These are phyloP conservation scores for Epizoanthus illoricatus DNA, from an alignment of 92 coral and sea anemone genomes.

Conservation along the genomic window DNA sequence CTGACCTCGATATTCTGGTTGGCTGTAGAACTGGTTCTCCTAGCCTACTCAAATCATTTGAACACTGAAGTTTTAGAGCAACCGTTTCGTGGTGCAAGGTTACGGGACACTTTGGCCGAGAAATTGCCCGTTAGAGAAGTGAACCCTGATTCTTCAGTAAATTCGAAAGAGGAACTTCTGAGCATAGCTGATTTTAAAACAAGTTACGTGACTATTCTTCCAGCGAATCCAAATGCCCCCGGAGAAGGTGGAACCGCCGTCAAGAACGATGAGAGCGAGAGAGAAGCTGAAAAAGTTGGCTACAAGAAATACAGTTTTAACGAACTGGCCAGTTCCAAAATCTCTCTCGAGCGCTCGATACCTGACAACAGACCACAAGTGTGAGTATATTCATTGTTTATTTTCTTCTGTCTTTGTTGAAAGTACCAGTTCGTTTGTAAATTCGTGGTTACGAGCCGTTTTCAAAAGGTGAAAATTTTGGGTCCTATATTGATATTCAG, in stretches of 20 bases:
- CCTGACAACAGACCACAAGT: slow-evolving; percentile 88
- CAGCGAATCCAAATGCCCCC: slow-evolving; percentile 53
- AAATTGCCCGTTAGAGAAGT: neutral
- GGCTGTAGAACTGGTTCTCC: slow-evolving; percentile 60
- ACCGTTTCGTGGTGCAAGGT: slow-evolving; percentile 31
- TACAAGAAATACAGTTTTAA: slow-evolving; percentile 85
- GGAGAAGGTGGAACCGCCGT: slow-evolving; percentile 76
- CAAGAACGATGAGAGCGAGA: slow-evolving; percentile 39
- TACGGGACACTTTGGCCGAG: slow-evolving; percentile 21
- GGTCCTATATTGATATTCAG: neutral
- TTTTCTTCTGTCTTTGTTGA: slow-evolving; percentile 9
- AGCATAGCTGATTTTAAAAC: slow-evolving; percentile 62
- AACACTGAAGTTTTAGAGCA: slow-evolving; percentile 44
- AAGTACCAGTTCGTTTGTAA: slow-evolving; percentile 19
- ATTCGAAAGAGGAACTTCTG: slow-evolving; percentile 28
- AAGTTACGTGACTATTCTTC: slow-evolving; percentile 59
- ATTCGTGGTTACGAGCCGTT: neutral
- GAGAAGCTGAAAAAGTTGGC: slow-evolving; percentile 58
- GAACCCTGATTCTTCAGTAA: neutral
- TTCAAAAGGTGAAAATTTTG: neutral
- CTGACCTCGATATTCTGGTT: slow-evolving; percentile 84
- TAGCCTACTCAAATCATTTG: slow-evolving; percentile 68
- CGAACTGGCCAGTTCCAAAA: slow-evolving; percentile 87
- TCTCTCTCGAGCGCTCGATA: slow-evolving; percentile 77
- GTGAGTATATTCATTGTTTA: slow-evolving; percentile 62